Evolutionary conservation across 2,888 invertebrate species (phyloP).

Genomic region (Helleia helle): DNA sequence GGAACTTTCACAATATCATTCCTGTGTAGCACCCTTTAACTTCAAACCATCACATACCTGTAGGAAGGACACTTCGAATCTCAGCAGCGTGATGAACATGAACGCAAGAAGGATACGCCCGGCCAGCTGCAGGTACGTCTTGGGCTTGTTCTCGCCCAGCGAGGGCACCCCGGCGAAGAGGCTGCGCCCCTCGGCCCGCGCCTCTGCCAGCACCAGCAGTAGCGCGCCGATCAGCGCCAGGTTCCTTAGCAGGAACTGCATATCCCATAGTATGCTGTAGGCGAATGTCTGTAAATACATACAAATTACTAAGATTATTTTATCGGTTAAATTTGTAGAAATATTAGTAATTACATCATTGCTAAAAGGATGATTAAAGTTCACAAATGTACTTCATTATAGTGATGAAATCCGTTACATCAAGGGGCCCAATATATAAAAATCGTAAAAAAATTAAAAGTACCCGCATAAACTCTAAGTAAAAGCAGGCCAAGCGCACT

Average conservation of each 20-base stretch:
- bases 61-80: conserved; percentile 92
- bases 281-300: conserved; percentile 83
- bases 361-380: too few relatives aligned
- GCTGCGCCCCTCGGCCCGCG: conserved; percentile 92
- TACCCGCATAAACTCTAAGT: too few relatives aligned
- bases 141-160: conserved; percentile 95
- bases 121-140: conserved; percentile 95
- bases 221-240: conserved; percentile 98
- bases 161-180: conserved; percentile 96
- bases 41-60: too few relatives aligned
- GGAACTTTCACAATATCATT: too few relatives aligned
- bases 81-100: conserved; percentile 97
- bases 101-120: conserved; percentile 96
- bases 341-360: too few relatives aligned
- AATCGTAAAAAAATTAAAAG: too few relatives aligned
- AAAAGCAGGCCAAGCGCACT: too few relatives aligned
- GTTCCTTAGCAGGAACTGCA: conserved; percentile 97
- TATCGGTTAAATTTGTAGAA: neutral
- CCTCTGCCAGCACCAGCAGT: conserved; percentile 95
- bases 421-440: too few relatives aligned
- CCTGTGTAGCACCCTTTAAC: too few relatives aligned
- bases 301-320: neutral
- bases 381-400: too few relatives aligned
- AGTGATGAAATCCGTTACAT: too few relatives aligned
- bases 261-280: conserved; percentile 98